Percentiles rank a stretch among this genome's conserved stretches.
These are phyloP conservation scores for Terebella lapidaria DNA, from an alignment of 2,888 invertebrate species.

Conservation along the genomic window DNA sequence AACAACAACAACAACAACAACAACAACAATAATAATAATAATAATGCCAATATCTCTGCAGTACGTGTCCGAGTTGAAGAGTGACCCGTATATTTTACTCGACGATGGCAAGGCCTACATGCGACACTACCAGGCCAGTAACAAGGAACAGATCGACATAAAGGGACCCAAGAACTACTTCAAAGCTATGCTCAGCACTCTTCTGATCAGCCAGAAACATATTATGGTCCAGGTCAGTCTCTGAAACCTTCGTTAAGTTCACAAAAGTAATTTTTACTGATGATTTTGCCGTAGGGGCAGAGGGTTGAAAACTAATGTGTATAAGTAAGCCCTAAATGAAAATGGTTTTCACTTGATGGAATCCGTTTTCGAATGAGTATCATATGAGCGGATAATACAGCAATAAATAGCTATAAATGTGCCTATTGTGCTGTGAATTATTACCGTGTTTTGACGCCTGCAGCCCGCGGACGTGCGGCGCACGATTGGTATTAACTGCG, in stretches of 20 bases:
- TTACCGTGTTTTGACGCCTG: too few relatives aligned
- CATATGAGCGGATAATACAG: too few relatives aligned
- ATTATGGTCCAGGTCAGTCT: conserved; percentile 23
- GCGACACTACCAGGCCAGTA: conserved; percentile 16
- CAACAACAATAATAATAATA: neutral
- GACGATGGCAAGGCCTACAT: neutral
- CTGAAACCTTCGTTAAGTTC: too few relatives aligned
- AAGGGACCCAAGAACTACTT: conserved; percentile 22
- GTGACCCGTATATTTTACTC: neutral
- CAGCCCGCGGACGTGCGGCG: conserved; percentile 34
- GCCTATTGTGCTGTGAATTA: too few relatives aligned
- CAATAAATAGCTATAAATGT: neutral
- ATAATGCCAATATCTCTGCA: neutral
- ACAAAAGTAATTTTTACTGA: too few relatives aligned
- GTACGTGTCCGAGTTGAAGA: neutral
- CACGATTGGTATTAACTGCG: conserved; percentile 50
- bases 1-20: too few relatives aligned
- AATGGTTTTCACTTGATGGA: too few relatives aligned
- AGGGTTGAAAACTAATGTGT: too few relatives aligned
- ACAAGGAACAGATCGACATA: conserved; percentile 23
- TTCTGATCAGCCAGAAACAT: conserved; percentile 24
- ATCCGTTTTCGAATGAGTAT: neutral
- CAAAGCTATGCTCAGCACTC: conserved; percentile 21
- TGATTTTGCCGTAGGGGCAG: too few relatives aligned
- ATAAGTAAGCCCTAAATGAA: too few relatives aligned